Evolutionary conservation across 1,140 invertebrate genomes (phyloP).

Genomic region (Uloborus diversus): DNA sequence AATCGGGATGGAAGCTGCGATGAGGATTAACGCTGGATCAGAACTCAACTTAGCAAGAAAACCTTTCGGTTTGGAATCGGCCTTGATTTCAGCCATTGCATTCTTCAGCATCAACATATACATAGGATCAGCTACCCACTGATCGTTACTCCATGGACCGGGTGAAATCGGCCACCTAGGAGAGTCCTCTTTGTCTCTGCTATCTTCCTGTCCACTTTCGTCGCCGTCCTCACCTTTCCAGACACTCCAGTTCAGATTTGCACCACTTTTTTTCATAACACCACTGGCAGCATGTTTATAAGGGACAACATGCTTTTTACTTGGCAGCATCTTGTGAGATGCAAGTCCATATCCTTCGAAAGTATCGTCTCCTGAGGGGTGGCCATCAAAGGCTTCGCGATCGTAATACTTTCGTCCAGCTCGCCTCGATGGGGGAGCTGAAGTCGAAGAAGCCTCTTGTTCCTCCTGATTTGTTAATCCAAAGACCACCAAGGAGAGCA

Average conservation of each 20-base stretch:
- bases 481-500: neutral
- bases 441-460: neutral
- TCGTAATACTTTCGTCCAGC: constrained; percentile 24
- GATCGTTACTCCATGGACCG: constrained; percentile 4
- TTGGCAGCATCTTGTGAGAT: neutral
- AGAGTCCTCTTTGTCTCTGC: neutral
- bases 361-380: neutral
- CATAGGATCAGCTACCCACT: constrained; percentile 35
- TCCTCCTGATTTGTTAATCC: neutral
- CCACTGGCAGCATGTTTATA: neutral
- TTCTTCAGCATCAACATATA: constrained; percentile 39
- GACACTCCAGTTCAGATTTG: constrained; percentile 41
- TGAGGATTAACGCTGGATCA: constrained; percentile 21
- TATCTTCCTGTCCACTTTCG: constrained; percentile 11
- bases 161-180: neutral
- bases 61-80: neutral
- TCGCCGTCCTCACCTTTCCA: constrained; percentile 36
- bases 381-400: neutral
- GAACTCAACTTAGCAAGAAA: constrained; percentile 27
- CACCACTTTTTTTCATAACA: constrained; percentile 42
- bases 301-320: neutral
- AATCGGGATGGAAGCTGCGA: constrained; percentile 38
- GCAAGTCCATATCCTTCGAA: neutral
- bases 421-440: neutral
- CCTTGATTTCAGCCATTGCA: constrained; percentile 30